Evolutionary conservation across 2,888 invertebrate genomes (phyloP).

Genomic region (Limulus polyphemus): DNA sequence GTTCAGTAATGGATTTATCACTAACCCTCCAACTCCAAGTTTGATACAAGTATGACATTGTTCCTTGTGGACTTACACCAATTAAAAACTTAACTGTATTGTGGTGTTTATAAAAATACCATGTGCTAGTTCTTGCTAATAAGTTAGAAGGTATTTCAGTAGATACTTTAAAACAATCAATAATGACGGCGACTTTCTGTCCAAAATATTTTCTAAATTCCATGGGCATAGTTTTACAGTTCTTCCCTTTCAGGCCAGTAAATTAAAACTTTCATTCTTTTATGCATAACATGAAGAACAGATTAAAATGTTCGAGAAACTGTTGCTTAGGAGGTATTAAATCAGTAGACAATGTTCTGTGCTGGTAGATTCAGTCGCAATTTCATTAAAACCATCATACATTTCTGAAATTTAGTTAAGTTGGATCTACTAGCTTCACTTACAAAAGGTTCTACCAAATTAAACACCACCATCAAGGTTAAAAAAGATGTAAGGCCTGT

Average conservation of each 20-base stretch:
- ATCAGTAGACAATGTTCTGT: no score
- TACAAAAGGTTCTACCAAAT: no score
- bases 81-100: not conserved
- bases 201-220: constrained; percentile 1
- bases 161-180: constrained; percentile 6
- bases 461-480: no score
- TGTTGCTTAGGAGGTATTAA: no score
- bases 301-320: no score
- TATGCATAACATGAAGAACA: no score
- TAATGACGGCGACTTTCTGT: constrained; percentile 1
- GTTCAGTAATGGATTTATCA: constrained; percentile 20
- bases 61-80: not conserved
- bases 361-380: not conserved
- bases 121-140: constrained; percentile 18
- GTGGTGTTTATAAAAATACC: constrained; percentile 17
- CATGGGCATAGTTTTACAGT: constrained; percentile 19
- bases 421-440: no score
- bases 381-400: not conserved
- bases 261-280: not conserved
- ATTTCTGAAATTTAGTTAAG: no score
- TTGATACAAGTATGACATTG: constrained; percentile 22
- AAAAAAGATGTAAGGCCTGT: no score
- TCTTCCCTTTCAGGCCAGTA: not conserved
- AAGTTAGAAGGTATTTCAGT: constrained; percentile 3
- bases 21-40: constrained; percentile 27